These are phyloP conservation scores for Neocrepidodera transversa DNA, from an alignment of 2,888 invertebrate species.

Conservation along the genomic window DNA sequence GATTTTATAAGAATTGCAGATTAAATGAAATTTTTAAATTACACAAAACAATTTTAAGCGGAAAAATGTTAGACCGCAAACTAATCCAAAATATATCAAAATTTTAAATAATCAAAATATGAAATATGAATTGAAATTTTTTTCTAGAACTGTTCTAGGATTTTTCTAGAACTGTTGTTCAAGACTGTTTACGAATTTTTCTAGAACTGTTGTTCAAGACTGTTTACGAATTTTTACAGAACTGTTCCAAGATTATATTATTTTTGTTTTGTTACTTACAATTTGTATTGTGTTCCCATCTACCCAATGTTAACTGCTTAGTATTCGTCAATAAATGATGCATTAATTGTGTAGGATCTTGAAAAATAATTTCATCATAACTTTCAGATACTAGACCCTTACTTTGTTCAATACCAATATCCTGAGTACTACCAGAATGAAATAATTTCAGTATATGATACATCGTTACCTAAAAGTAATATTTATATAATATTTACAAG, in stretches of 20 bases:
- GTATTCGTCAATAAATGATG: slow-evolving; percentile 83
- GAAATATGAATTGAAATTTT: too few relatives aligned
- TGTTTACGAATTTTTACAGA: background rate
- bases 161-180: background rate
- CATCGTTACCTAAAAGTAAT: slow-evolving; percentile 79
- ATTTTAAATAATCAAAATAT: too few relatives aligned
- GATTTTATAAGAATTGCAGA: too few relatives aligned
- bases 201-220: too few relatives aligned
- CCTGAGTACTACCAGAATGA: slow-evolving; percentile 73
- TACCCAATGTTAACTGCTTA: slow-evolving; percentile 74
- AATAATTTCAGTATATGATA: slow-evolving; percentile 95
- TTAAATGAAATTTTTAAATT: too few relatives aligned
- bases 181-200: background rate
- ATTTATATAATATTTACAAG: background rate
- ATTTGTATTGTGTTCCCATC: slow-evolving; percentile 87
- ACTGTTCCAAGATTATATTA: too few relatives aligned
- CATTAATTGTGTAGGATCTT: slow-evolving; percentile 90
- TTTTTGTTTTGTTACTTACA: slow-evolving; percentile 74
- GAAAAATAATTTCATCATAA: slow-evolving; percentile 95
- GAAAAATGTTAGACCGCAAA: too few relatives aligned
- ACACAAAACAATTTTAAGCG: too few relatives aligned
- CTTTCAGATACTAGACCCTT: slow-evolving; percentile 87
- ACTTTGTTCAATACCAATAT: slow-evolving; percentile 71
- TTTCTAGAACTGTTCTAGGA: too few relatives aligned
- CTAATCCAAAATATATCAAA: too few relatives aligned